phyloP scores from a whole-genome alignment of 2,888 invertebrate species.

The Aspidapion aeneum region DNA sequence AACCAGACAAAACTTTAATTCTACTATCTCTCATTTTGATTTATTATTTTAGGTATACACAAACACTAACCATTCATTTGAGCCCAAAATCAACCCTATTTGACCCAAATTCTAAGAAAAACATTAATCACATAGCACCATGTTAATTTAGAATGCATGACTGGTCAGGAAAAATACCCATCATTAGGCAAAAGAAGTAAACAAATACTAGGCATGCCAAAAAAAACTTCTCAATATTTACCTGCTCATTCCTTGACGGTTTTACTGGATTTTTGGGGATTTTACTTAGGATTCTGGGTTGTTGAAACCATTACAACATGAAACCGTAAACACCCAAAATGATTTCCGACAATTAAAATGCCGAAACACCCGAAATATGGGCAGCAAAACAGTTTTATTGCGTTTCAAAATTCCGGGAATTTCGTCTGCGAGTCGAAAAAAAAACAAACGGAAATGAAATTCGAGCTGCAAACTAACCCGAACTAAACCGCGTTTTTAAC shows the following conservation, averaged over 20 bases:
- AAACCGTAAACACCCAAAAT: background rate
- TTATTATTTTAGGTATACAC: too few relatives aligned
- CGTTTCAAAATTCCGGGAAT: background rate
- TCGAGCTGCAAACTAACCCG: background rate
- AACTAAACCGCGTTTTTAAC: background rate
- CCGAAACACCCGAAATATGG: background rate
- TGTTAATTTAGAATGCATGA: too few relatives aligned
- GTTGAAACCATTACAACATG: background rate
- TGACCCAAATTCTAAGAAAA: too few relatives aligned
- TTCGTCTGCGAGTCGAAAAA: background rate
- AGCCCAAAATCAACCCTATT: too few relatives aligned
- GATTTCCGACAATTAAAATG: background rate
- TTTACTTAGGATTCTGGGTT: background rate
- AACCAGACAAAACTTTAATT: too few relatives aligned
- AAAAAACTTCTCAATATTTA: background rate
- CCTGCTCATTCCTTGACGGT: background rate
- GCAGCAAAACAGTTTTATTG: background rate
- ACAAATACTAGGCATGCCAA: background rate
- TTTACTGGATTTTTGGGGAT: too few relatives aligned
- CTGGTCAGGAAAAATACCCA: background rate
- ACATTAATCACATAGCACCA: too few relatives aligned
- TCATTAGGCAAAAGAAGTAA: background rate
- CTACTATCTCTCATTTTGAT: too few relatives aligned
- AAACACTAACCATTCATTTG: too few relatives aligned
- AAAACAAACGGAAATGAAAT: background rate